These are phyloP conservation scores for Eudemis profundana DNA, from an alignment of 2,888 invertebrate genomes.

Conservation along the genomic window DNA sequence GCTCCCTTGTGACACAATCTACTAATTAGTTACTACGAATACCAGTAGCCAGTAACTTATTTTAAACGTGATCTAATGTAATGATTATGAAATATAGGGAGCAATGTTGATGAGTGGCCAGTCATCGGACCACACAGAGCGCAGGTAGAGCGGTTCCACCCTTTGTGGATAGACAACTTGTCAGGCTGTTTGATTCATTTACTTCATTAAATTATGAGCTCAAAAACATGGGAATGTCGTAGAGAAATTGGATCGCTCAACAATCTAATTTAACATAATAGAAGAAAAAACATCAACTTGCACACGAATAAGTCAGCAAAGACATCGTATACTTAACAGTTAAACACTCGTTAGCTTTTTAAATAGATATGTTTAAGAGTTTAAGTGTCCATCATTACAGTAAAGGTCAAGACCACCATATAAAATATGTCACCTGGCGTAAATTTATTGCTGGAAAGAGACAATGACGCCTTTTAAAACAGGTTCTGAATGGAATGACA, in stretches of 20 bases:
- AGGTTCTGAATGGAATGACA: slow-evolving; percentile 19
- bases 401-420: slow-evolving; percentile 39
- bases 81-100: slow-evolving; percentile 35
- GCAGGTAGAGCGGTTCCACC: slow-evolving; percentile 59
- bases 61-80: slow-evolving; percentile 34
- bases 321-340: slow-evolving; percentile 7
- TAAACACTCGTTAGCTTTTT: slow-evolving; percentile 16
- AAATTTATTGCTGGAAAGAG: slow-evolving; percentile 34
- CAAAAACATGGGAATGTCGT: slow-evolving; percentile 8
- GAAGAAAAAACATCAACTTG: slow-evolving; percentile 15
- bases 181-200: slow-evolving; percentile 39
- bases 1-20: background rate
- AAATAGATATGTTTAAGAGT: slow-evolving; percentile 32
- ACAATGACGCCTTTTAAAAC: slow-evolving; percentile 23
- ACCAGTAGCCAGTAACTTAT: background rate
- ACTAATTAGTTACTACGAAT: background rate
- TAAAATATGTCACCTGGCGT: slow-evolving; percentile 39
- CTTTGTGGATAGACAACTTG: slow-evolving; percentile 38
- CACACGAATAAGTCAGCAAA: background rate
- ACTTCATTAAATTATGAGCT: slow-evolving; percentile 21
- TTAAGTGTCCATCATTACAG: slow-evolving; percentile 30
- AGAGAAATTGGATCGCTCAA: slow-evolving; percentile 11
- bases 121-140: slow-evolving; percentile 66
- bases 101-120: slow-evolving; percentile 44
- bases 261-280: background rate